Percentiles rank a stretch among this genome's conserved stretches.
These are phyloP conservation scores for Habropoda laboriosa DNA, from an alignment of 1,140 invertebrate genomes.

Conservation along the genomic window DNA sequence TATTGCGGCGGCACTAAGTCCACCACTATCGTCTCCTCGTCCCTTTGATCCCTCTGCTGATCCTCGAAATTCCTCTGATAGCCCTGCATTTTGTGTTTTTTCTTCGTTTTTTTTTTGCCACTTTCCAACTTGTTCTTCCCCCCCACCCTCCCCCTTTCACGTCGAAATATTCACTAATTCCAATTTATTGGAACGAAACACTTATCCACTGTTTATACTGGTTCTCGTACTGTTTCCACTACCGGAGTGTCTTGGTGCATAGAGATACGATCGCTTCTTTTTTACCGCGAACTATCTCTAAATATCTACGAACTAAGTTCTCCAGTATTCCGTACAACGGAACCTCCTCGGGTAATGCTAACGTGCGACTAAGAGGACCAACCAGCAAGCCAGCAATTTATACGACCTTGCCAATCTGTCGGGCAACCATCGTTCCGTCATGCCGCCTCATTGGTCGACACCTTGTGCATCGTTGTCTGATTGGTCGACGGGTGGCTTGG, in stretches of 20 bases:
- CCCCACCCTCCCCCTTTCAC: too few relatives aligned
- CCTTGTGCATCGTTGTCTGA: neutral
- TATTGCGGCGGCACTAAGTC: constrained; percentile 71
- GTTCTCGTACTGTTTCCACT: neutral
- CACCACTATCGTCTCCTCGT: constrained; percentile 71
- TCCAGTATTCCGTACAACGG: neutral
- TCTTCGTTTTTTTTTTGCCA: neutral
- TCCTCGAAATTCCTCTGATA: constrained; percentile 69
- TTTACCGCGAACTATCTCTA: neutral
- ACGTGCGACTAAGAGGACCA: neutral
- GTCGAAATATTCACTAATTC: too few relatives aligned
- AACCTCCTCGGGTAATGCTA: neutral
- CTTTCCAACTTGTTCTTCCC: too few relatives aligned
- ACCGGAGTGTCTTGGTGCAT: neutral
- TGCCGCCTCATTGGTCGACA: neutral
- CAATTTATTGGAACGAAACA: too few relatives aligned
- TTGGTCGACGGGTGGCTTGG: neutral
- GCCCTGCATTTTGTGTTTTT: constrained; percentile 66
- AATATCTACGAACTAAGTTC: neutral
- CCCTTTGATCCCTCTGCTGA: constrained; percentile 46
- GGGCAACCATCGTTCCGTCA: constrained; percentile 15
- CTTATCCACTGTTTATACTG: neutral
- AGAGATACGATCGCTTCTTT: neutral
- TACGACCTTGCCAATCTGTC: neutral
- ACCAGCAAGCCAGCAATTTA: constrained; percentile 8